Conservation (phyloP, 2,113 vertebrate species). For the Peucedramus taeniatus region DNA sequence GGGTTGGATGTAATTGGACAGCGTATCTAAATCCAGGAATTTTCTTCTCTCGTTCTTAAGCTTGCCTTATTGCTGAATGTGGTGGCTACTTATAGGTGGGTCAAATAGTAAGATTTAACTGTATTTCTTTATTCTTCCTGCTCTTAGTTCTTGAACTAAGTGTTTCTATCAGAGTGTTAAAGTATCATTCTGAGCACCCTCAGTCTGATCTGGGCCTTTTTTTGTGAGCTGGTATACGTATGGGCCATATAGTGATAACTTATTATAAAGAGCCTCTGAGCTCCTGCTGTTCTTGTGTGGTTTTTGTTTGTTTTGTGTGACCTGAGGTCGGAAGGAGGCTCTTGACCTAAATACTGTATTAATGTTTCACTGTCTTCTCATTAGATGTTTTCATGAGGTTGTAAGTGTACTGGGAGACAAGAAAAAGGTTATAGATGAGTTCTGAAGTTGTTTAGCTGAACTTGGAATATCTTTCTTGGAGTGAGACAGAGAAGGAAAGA, state of each 20-base stretch:
- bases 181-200: background rate
- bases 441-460: constrained; percentile 52
- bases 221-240: background rate
- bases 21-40: background rate
- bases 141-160: background rate
- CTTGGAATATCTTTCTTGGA: constrained; percentile 64
- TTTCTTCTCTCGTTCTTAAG: background rate
- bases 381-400: background rate
- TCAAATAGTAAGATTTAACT: background rate
- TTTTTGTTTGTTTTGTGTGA: background rate
- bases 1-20: background rate
- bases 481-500: constrained; percentile 33
- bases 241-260: background rate
- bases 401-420: background rate
- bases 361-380: background rate
- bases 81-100: background rate
- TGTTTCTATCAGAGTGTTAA: background rate
- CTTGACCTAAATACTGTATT: background rate
- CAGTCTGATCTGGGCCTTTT: background rate
- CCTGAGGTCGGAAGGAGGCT: background rate
- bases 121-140: background rate
- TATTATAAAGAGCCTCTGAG: background rate
- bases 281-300: background rate
- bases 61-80: background rate
- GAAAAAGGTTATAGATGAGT: background rate